phyloP scores from a whole-genome alignment of 2,888 invertebrate genomes.

The Megastigmus dorsalis region DNA sequence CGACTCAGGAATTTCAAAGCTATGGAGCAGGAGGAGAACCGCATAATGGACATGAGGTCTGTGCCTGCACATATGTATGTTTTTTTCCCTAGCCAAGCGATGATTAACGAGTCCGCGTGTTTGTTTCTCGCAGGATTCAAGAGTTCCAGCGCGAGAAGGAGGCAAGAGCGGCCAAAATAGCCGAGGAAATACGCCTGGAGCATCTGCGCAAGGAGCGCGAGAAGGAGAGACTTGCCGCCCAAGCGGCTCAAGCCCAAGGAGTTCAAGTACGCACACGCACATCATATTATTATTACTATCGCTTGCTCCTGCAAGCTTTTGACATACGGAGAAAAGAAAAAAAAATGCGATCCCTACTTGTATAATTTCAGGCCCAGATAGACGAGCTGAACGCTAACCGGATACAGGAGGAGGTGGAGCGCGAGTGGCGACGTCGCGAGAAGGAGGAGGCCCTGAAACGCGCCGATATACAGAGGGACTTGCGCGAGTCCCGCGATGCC shows the following conservation, averaged over 20 bases:
- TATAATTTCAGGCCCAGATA: slow-evolving; percentile 72
- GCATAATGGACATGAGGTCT: slow-evolving; percentile 81
- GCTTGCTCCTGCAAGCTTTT: not conserved
- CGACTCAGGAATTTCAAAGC: slow-evolving; percentile 79
- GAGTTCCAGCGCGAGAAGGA: slow-evolving; percentile 80
- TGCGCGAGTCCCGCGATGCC: slow-evolving; percentile 77
- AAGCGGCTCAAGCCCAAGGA: slow-evolving; percentile 60
- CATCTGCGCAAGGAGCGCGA: slow-evolving; percentile 81
- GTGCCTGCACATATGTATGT: not conserved
- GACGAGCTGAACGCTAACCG: slow-evolving; percentile 77
- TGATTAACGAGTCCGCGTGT: not conserved
- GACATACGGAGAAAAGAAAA: not conserved
- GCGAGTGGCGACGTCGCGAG: slow-evolving; percentile 82
- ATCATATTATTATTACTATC: too few relatives aligned
- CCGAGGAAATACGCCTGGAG: slow-evolving; percentile 76
- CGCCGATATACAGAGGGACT: slow-evolving; percentile 75
- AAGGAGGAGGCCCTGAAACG: slow-evolving; percentile 78
- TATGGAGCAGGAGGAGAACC: slow-evolving; percentile 80
- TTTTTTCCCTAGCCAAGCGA: not conserved
- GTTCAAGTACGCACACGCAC: slow-evolving; percentile 60
- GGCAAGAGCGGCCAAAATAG: slow-evolving; percentile 78
- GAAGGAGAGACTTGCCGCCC: slow-evolving; percentile 61
- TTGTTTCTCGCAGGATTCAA: slow-evolving; percentile 72
- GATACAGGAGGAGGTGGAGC: slow-evolving; percentile 80
- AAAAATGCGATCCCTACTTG: not conserved